Base-by-base conservation (phyloP, 2,113 vertebrate species). In the Pristiophorus japonicus region DNA sequence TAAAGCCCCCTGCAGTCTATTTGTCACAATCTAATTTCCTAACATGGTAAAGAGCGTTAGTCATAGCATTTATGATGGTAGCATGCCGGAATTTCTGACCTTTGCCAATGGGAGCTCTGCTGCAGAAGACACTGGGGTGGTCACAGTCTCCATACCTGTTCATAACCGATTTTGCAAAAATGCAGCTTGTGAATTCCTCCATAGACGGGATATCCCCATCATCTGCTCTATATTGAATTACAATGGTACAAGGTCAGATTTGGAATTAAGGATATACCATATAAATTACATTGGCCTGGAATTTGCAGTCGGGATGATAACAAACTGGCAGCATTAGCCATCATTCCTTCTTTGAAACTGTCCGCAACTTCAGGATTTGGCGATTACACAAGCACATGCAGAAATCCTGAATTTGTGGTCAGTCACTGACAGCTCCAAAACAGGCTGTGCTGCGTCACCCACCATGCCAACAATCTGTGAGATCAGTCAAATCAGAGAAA, bases 131-230 rank as follows among this genome's bases (percentile, higher is more conserved):
- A 62, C 12, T n/a, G n/a, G 8, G 47, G 5, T 88, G 20, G 85
- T 92, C 59, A 92, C 34, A 38, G 1, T 92, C 20, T 38, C 88
- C 88, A 65, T 65, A 7, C n/a, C 59, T 65, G 38, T 63, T 59
- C 63, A 12, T 5, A 38, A 18, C 4, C 16, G 4, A 38, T 16
- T 92, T 63, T 38, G 59, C 59, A 92, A 92, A 92, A 63, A 38
- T 65, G 88, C 34, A 92, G 59, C 88, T 92, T 92, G 59, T n/a
- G 34, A 22, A 63, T 63, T 90, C 88, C 59, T 91, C 59, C 88
- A 34, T 18, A 63, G 27, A n/a, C 30, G n/a, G n/a, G n/a, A n/a
- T n/a, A 38, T 62, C 1, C 34, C 6, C 16, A 38, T 92, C 38
- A 65, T 59, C 85, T 88, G 47, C 85, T 88, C 47, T 22, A 63